Percentiles rank a stretch among this genome's conserved stretches.
These are phyloP conservation scores for Rhabdomys dilectus DNA, from an alignment of 2,113 vertebrate genomes.

Conservation along the genomic window DNA sequence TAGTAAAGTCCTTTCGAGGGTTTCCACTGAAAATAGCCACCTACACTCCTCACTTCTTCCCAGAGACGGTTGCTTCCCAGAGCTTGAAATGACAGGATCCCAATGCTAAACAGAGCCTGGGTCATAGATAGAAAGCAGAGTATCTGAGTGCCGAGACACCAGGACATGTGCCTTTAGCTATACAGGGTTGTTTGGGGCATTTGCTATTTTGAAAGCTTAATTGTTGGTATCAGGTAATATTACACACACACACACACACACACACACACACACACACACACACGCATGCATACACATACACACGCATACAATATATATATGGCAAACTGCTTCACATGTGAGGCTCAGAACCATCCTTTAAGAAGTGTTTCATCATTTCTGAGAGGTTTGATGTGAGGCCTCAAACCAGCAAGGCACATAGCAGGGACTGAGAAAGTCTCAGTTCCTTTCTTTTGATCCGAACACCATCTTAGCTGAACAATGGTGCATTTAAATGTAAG, in stretches of 20 bases:
- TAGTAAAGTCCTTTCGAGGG: neutral
- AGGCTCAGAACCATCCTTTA: neutral
- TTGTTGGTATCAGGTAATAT: neutral
- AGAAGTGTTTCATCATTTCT: neutral
- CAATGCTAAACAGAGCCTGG: neutral
- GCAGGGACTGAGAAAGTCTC: neutral
- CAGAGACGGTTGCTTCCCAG: neutral
- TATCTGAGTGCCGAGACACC: too few relatives aligned
- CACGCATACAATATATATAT: neutral
- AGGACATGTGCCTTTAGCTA: neutral
- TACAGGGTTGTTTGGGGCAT: neutral
- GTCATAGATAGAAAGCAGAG: neutral
- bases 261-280: neutral
- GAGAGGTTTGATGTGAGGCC: neutral
- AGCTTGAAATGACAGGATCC: conserved; percentile 21
- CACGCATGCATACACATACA: neutral
- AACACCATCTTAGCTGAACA: neutral
- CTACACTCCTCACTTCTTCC: conserved; percentile 15
- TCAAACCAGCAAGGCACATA: neutral
- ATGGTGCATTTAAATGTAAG: neutral
- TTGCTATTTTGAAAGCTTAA: neutral
- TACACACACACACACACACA: neutral
- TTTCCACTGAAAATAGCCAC: conserved; percentile 48
- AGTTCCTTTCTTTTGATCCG: neutral
- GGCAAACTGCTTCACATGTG: neutral